Evolutionary conservation across 2,888 invertebrate species (phyloP).

Genomic region (Lepidonotus clava): DNA sequence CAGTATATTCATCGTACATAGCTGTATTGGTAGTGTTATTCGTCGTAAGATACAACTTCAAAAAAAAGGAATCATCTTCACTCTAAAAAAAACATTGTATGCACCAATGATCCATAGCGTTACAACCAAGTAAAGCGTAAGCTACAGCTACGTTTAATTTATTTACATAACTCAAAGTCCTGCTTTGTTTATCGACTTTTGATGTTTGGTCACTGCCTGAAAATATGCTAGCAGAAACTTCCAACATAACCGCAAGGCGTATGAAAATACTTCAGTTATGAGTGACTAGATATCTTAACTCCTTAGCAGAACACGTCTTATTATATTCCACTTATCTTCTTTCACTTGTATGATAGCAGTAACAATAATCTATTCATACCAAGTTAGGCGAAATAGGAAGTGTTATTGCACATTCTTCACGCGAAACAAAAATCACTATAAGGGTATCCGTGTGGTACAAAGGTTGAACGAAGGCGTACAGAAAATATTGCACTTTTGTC

Average conservation of each 20-base stretch:
- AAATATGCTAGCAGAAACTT: not conserved
- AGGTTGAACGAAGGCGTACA: too few species aligned
- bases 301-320: too few species aligned
- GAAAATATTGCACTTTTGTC: too few species aligned
- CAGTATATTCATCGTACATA: constrained; percentile 26
- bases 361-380: too few species aligned
- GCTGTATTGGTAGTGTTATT: constrained; percentile 14
- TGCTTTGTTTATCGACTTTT: constrained; percentile 3
- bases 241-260: not conserved
- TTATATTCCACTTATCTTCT: too few species aligned
- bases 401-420: too few species aligned
- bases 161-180: constrained; percentile 39
- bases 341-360: too few species aligned
- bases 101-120: not conserved
- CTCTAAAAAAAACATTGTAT: not conserved
- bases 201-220: not conserved
- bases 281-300: constrained; percentile 34
- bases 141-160: not conserved
- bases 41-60: not conserved
- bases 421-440: too few species aligned
- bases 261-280: constrained; percentile 43
- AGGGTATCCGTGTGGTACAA: too few species aligned
- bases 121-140: not conserved
- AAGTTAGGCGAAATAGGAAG: too few species aligned
- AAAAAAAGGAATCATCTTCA: not conserved